phyloP scores from a whole-genome alignment of 2,113 vertebrate species.

The Tiliqua scincoides region DNA sequence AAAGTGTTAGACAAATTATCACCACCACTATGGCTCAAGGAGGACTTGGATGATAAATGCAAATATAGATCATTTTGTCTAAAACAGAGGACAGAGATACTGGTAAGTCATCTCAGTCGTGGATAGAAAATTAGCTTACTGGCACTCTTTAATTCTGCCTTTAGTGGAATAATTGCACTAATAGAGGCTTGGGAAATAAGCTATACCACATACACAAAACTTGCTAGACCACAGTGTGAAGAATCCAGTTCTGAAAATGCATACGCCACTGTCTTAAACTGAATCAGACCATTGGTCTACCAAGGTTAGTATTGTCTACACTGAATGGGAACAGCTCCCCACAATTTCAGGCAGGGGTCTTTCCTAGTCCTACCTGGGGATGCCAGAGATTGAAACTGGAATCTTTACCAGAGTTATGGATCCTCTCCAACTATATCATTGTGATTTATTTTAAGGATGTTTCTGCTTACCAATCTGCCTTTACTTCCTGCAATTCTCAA shows the following conservation, averaged over 20 bases:
- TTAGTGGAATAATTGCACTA: neutral
- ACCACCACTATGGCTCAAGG: neutral
- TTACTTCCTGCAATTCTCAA: slow-evolving; percentile 5
- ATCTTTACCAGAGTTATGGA: no score
- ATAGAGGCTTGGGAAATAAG: neutral
- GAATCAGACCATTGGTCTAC: no score
- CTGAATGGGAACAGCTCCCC: no score
- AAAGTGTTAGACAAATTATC: neutral
- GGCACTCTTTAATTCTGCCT: neutral
- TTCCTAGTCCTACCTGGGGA: no score
- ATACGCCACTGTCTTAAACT: no score
- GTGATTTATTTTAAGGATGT: neutral
- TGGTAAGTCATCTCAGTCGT: no score
- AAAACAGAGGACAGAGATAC: neutral
- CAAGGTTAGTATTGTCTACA: no score
- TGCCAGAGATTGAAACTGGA: no score
- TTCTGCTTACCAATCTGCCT: slow-evolving; percentile 1
- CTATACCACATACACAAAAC: neutral
- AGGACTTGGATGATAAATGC: neutral
- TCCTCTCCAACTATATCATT: neutral
- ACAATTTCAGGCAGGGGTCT: no score
- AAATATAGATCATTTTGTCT: neutral
- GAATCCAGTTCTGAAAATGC: neutral
- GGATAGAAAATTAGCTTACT: neutral
- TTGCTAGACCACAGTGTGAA: neutral